Evolutionary conservation across 2,113 vertebrate genomes (phyloP), one percentile per base, ranked within the genome.

Genomic region (Lepus timidus): DNA sequence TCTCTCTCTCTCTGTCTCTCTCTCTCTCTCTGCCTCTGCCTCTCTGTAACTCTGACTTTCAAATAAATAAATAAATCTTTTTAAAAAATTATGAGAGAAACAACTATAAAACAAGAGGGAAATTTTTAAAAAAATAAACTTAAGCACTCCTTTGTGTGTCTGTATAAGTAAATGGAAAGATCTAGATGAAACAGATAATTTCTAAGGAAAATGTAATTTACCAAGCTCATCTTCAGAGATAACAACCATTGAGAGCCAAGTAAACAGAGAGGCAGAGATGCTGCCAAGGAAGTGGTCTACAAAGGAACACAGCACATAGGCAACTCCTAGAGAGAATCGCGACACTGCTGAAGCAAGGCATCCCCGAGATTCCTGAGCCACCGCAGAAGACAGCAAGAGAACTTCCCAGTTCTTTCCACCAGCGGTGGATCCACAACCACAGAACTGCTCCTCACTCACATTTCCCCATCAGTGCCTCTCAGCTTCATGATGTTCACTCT

Each of bases 151-250:
- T 73, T 80, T 68, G 62, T 68, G 62, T 58, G 23, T 90, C n/a
- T 71, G 65, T 29, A 31, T 33, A 84, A 23, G 14, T 82, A 82
- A 68, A 61, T 1, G 33, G 14, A 3, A 80, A 88, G 80, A 17
- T 65, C 58, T 49, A 31, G 29, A 62, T 33, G 31, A 71, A 71
- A 65, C 20, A 10, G 55, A 27, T 79, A 25, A 31, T 51, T 83
- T 89, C 58, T 90, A 78, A 78, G 85, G 64, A 86, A 90, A 83
- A 51, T 74, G 6, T n/a, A 85, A 88, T 73, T 85, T 61, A 65
- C 44, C 80, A 89, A 89, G 65, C 14, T 52, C 49, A 90, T 79
- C 81, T 79, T 20, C 49, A 74, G 44, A 90, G 70, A 44, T 27
- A 44, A 71, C 7, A 67, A 64, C 22, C 17, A 23, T 81, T 78